Evolutionary conservation across 2,888 invertebrate species (phyloP).

Genomic region (Euclidia mi): DNA sequence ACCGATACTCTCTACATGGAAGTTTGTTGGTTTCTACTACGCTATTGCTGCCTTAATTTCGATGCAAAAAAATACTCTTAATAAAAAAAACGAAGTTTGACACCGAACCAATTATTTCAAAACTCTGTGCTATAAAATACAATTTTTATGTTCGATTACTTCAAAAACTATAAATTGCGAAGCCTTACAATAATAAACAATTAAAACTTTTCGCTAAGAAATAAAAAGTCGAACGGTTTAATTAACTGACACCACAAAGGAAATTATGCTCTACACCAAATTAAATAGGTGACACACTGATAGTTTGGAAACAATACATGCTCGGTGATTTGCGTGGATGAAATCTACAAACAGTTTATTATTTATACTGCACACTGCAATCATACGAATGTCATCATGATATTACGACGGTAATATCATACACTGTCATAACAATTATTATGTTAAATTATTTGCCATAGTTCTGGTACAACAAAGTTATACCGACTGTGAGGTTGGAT

Average conservation of each 20-base stretch:
- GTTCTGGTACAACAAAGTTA: no score
- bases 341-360: not conserved
- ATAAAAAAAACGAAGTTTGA: no score
- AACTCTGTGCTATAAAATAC: slow-evolving; percentile 17
- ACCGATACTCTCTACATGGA: no score
- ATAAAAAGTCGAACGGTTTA: slow-evolving; percentile 40
- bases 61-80: no score
- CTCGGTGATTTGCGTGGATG: not conserved
- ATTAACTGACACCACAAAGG: slow-evolving; percentile 39
- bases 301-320: not conserved
- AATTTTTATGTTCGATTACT: slow-evolving; percentile 21
- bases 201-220: slow-evolving; percentile 29
- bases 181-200: slow-evolving; percentile 35
- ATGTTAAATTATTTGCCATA: no score
- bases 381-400: no score
- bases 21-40: no score
- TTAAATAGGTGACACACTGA: slow-evolving; percentile 33
- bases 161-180: slow-evolving; percentile 28
- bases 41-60: no score
- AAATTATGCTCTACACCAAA: slow-evolving; percentile 31
- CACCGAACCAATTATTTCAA: slow-evolving; percentile 26
- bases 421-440: no score
- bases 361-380: no score
- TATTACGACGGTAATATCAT: no score
- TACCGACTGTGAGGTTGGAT: no score